phyloP scores from a whole-genome alignment of 2,888 invertebrate species.

The Aproaerema taeniolella region DNA sequence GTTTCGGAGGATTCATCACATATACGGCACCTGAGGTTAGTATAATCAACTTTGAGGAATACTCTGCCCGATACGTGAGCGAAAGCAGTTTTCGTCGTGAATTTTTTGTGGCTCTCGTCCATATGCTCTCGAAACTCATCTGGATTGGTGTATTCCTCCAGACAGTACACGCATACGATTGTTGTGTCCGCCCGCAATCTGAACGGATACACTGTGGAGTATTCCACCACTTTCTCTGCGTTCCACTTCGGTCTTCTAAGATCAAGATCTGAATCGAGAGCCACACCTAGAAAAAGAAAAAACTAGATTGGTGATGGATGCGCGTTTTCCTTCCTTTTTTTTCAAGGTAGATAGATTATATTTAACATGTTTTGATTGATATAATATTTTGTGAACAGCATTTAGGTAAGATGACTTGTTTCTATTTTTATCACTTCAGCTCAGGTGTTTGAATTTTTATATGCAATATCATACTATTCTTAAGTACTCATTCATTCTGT shows the following conservation, averaged over 20 bases:
- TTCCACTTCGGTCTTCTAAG: conserved; percentile 25
- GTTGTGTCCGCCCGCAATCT: conserved; percentile 54
- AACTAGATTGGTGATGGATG: neutral
- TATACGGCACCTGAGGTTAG: conserved; percentile 46
- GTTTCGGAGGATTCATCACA: conserved; percentile 37
- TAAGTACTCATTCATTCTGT: too few relatives aligned
- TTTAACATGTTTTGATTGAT: too few relatives aligned
- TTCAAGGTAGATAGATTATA: too few relatives aligned
- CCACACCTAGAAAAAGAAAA: conserved; percentile 8
- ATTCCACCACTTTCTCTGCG: conserved; percentile 53
- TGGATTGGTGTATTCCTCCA: conserved; percentile 45
- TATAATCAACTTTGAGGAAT: conserved; percentile 56
- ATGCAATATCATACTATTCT: too few relatives aligned
- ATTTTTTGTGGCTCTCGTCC: conserved; percentile 46
- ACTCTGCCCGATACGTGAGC: conserved; percentile 47
- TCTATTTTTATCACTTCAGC: too few relatives aligned
- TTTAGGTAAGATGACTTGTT: too few relatives aligned
- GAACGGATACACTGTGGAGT: conserved; percentile 65
- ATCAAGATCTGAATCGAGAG: neutral
- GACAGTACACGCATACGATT: conserved; percentile 63
- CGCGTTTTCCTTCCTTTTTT: neutral
- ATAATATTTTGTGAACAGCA: too few relatives aligned
- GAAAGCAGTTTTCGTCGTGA: conserved; percentile 52
- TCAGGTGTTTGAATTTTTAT: too few relatives aligned
- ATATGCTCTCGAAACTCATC: conserved; percentile 49